A percentile compares a stretch with the other conserved stretches of the same genome.
phyloP scores from a whole-genome alignment of 1,140 invertebrate genomes.

The Octopus sinensis region DNA sequence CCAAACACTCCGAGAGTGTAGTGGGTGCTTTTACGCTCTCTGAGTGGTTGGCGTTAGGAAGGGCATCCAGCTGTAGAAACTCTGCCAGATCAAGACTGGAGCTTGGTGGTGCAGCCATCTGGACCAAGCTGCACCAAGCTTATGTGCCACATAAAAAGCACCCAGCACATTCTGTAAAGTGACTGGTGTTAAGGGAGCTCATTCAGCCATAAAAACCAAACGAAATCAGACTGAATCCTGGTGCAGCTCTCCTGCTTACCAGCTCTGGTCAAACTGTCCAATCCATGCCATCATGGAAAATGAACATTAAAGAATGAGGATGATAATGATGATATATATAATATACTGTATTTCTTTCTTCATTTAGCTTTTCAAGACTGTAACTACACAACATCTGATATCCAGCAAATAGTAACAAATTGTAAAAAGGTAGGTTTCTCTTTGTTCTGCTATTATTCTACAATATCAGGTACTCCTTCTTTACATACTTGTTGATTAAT shows the following conservation, averaged over 20 bases:
- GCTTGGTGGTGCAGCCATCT: too few species aligned
- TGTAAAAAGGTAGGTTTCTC: not conserved
- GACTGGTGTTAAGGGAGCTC: not conserved
- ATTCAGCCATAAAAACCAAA: not conserved
- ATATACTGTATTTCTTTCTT: not conserved
- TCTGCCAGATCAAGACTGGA: too few species aligned
- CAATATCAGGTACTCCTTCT: too few species aligned
- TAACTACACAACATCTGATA: not conserved
- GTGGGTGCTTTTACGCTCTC: too few species aligned
- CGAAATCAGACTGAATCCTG: not conserved
- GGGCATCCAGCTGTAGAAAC: too few species aligned
- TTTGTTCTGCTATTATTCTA: too few species aligned
- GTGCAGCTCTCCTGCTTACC: not conserved
- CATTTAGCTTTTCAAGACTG: not conserved
- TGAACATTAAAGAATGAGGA: not conserved
- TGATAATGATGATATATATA: not conserved
- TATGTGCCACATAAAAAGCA: too few species aligned
- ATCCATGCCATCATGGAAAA: not conserved
- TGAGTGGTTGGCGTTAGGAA: too few species aligned
- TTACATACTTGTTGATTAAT: too few species aligned
- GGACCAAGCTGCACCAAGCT: too few species aligned
- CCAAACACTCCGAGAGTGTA: too few species aligned
- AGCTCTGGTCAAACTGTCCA: not conserved
- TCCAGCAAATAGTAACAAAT: slow-evolving; percentile 4
- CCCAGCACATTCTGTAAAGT: too few species aligned